These are phyloP conservation scores for Esox niger DNA, from an alignment of 2,113 vertebrate species.

Conservation along the genomic window DNA sequence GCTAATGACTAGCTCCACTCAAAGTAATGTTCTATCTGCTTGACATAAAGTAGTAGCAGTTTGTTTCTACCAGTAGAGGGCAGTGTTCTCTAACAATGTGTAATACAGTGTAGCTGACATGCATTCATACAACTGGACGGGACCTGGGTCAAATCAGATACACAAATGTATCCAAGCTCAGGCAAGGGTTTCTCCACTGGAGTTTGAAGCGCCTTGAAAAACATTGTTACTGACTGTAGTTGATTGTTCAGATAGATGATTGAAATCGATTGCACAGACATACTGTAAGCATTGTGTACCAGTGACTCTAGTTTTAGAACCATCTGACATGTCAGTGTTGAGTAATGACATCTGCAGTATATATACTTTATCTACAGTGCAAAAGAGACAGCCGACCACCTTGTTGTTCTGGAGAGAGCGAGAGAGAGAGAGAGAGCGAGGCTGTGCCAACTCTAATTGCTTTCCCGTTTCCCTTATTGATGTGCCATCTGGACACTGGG, in stretches of 20 bases:
- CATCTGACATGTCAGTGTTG: too few species aligned
- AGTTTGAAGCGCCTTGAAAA: neutral
- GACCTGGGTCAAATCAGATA: neutral
- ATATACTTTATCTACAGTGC: too few species aligned
- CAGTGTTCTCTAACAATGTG: constrained; percentile 8
- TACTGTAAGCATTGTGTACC: too few species aligned
- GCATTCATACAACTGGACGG: too few species aligned
- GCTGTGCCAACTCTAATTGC: constrained; percentile 27
- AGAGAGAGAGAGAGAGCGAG: neutral
- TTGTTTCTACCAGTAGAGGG: constrained; percentile 6
- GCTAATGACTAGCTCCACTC: neutral
- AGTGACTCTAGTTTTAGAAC: too few species aligned
- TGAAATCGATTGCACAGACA: too few species aligned
- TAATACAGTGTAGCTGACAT: too few species aligned
- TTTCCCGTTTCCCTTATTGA: constrained; percentile 41
- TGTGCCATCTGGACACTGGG: constrained; percentile 31
- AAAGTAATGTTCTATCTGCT: neutral
- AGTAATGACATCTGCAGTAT: too few species aligned
- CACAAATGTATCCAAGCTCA: neutral
- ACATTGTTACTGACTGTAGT: too few species aligned
- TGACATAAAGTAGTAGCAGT: neutral
- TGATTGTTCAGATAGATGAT: too few species aligned
- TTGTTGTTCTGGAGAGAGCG: constrained; percentile 3
- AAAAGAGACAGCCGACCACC: too few species aligned
- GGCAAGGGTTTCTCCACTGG: neutral